Evolutionary conservation across 92 coral and sea anemone species (phyloP).

Genomic region (Montipora capitata): DNA sequence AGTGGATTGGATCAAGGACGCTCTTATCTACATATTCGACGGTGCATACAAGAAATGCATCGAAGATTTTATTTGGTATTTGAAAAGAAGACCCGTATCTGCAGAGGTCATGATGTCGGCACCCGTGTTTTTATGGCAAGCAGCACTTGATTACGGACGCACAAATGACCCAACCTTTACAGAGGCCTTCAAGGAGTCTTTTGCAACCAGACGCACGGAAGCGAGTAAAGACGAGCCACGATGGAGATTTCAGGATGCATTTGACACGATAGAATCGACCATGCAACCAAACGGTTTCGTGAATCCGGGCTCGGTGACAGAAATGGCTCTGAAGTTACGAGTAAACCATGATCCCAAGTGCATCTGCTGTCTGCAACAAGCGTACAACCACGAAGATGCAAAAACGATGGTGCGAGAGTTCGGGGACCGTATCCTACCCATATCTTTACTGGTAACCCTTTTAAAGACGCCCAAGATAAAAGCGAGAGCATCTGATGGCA

Average conservation of each 20-base stretch:
- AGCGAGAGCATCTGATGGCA: no score
- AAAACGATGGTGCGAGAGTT: no score
- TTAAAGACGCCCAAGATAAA: no score
- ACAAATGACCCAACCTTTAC: not conserved
- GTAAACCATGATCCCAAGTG: constrained; percentile 12
- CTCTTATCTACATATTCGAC: not conserved
- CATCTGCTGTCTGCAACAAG: not conserved
- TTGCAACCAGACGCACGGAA: not conserved
- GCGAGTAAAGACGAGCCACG: not conserved
- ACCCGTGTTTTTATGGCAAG: not conserved
- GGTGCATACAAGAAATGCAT: not conserved
- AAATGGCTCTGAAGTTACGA: not conserved
- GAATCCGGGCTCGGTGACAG: not conserved
- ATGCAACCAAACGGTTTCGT: constrained; percentile 5
- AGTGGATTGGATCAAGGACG: not conserved
- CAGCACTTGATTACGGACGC: no score
- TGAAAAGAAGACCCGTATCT: not conserved
- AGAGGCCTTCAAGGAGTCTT: not conserved
- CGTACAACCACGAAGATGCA: not conserved
- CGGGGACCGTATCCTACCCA: no score
- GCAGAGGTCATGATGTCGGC: not conserved
- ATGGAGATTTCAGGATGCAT: constrained; percentile 22
- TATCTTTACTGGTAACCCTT: no score
- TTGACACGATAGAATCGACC: not conserved
- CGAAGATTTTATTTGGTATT: not conserved